Evolutionary conservation across 2,113 vertebrate genomes (phyloP), one percentile per base, ranked within the genome.

Genomic region (Tautogolabrus adspersus): DNA sequence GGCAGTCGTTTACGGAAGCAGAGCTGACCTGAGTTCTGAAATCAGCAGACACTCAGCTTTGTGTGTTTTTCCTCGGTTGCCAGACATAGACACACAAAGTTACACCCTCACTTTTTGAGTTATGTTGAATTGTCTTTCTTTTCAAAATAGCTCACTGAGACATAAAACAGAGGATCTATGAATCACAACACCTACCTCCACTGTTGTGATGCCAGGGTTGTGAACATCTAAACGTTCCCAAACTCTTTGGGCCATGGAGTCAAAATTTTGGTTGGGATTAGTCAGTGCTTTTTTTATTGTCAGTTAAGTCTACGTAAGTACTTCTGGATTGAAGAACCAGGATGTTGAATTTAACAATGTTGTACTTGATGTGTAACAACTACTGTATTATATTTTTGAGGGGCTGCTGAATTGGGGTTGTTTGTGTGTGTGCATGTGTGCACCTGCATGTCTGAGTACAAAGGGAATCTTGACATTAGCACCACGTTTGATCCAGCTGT

Each of bases 401-500:
- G 22, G 16, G 13, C 11, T 11, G 34, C 15, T 49, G 16, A 54
- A 22, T n/a, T 26, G 67, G 67, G 19, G 66, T 57, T 63, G 67
- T 77, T 52, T 64, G 34, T 55, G 42, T 55, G 42, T 82, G 64
- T 63, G 30, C 55, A 54, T 70, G 46, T 49, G 26, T 79, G 57
- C 79, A 84, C 71, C 77, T 83, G 86, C 26, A 40, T 81, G 72
- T 77, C n/a, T 0, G 62, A 74, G 77, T 62, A 82, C 82, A 89
- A 87, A 81, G 72, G 64, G 73, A 67, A 67, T 72, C 40, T 85
- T 67, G 74, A 87, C 77, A 75, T 88, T 65, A 68, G 63, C 52
- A 23, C 56, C 84, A 80, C 82, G 76, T 85, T 88, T 88, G 82
- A 88, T 84, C 84, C 75, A 57, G 56, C 63, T 59, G 49, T 9